Base-by-base conservation (phyloP, 2,797 vertebrate species). In the Aselliscus stoliczkanus region DNA sequence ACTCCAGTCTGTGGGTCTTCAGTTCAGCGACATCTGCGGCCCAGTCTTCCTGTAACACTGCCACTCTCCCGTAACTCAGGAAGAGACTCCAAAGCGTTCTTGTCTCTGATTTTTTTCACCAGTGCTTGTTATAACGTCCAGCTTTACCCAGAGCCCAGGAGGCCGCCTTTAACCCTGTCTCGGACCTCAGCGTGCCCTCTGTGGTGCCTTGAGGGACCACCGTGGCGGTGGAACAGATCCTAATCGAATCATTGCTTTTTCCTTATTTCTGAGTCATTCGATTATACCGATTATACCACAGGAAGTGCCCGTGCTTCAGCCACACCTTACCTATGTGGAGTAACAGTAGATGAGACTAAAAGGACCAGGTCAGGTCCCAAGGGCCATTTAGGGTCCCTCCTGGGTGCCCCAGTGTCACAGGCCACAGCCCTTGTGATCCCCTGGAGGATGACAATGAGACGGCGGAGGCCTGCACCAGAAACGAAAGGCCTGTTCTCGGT, bases 11-110 rank as follows among this genome's bases (percentile, higher is more conserved):
- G 4, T 4, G 4, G 8, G 18, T 62, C 56, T 52, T 31, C 12
- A 0, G 0, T 47, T 7, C 64, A 6, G 1, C 0, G 5, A 34
- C 25, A 7, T 8, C 7, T 21, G 9, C 0, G 4, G 42, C 37
- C 77, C 60, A 0, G 0, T 23, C 29, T 54, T 56, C 77, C 77
- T 52, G 21, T 44, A 6, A 25, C 5, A 1, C 25, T 1, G 20
- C 11, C 31, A 14, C 12, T 37, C 12, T 34, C 54, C 64, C n/a
- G 3, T 58, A 21, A 21, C 20, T 56, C 69, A 62, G 27, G 60
- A 20, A 47, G 6, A 29, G 1, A 7, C 54, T 27, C 67, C 20
- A 17, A 13, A n/a, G 29, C 23, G 2, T 3, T n/a, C 75, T 42
- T 12, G 1, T 42, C 11, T 82, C 81, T 44, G 42, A 44, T 39